These are phyloP conservation scores for Pipistrellus nathusii DNA, from an alignment of 2,797 vertebrate genomes.

Conservation along the genomic window DNA sequence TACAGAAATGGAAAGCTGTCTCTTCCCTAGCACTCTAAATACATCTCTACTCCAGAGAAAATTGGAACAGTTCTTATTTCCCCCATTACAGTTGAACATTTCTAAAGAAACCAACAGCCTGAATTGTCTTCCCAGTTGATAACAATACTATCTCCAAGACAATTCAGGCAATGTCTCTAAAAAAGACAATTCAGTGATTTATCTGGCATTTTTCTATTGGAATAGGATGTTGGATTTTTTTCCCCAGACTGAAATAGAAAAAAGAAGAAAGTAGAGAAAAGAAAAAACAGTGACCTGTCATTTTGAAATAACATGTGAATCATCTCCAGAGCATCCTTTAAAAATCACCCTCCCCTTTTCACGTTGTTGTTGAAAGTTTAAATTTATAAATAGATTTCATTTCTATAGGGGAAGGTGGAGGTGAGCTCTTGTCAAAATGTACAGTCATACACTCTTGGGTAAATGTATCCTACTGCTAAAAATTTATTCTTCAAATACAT, in stretches of 20 bases:
- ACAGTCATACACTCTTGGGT: neutral
- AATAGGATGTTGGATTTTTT: neutral
- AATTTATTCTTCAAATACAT: neutral
- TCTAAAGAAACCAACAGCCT: neutral
- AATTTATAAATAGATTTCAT: neutral
- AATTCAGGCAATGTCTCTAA: neutral
- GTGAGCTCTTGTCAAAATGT: neutral
- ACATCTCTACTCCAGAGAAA: neutral
- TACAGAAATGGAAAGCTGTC: neutral
- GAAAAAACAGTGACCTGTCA: neutral
- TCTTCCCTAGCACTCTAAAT: neutral
- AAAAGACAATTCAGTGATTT: slow-evolving; percentile 20
- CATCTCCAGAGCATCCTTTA: neutral
- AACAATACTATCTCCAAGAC: neutral
- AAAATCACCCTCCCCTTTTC: neutral
- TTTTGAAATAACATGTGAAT: slow-evolving; percentile 10
- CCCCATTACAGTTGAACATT: neutral
- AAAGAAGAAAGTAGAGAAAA: neutral
- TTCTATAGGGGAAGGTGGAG: neutral
- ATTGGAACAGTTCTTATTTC: neutral
- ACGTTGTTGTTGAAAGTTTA: neutral
- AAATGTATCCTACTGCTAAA: neutral
- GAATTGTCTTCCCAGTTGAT: neutral
- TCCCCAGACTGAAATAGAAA: neutral
- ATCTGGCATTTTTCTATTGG: neutral